Evolutionary conservation across 2,888 invertebrate genomes (phyloP).

Genomic region (Chrysodeixis includens): DNA sequence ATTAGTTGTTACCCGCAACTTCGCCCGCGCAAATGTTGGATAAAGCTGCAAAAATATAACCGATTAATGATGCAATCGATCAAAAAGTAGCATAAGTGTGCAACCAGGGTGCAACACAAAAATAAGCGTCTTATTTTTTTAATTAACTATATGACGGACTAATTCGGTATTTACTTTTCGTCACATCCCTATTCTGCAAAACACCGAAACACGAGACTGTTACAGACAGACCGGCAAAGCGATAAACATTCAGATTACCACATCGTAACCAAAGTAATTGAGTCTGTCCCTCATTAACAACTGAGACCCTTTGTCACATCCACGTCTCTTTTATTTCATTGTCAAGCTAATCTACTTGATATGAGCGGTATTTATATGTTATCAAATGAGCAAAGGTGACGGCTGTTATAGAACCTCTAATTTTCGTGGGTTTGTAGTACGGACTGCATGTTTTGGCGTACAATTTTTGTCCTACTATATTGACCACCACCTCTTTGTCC

Average conservation of each 20-base stretch:
- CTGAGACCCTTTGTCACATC: slow-evolving; percentile 25
- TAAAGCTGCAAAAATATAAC: too few species aligned
- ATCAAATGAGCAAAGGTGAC: slow-evolving; percentile 26
- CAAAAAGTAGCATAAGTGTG: too few species aligned
- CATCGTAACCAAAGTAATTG: slow-evolving; percentile 22
- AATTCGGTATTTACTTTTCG: too few species aligned
- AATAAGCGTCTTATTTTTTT: too few species aligned
- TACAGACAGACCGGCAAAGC: not conserved
- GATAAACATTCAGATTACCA: not conserved
- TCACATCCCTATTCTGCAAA: too few species aligned
- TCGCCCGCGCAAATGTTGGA: too few species aligned
- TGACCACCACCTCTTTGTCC: too few species aligned
- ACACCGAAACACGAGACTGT: not conserved
- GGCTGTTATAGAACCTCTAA: slow-evolving; percentile 19
- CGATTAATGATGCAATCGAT: too few species aligned
- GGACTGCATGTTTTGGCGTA: slow-evolving; percentile 11
- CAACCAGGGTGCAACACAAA: too few species aligned
- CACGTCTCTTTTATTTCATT: slow-evolving; percentile 36
- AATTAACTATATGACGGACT: too few species aligned
- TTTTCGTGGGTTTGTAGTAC: slow-evolving; percentile 19
- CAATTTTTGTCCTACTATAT: too few species aligned
- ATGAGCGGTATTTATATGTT: slow-evolving; percentile 23
- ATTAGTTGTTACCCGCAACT: too few species aligned
- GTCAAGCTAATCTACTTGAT: slow-evolving; percentile 39
- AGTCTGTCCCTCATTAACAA: slow-evolving; percentile 26